phyloP scores from a whole-genome alignment of 2,888 invertebrate genomes.

The Tanypteryx hageni region DNA sequence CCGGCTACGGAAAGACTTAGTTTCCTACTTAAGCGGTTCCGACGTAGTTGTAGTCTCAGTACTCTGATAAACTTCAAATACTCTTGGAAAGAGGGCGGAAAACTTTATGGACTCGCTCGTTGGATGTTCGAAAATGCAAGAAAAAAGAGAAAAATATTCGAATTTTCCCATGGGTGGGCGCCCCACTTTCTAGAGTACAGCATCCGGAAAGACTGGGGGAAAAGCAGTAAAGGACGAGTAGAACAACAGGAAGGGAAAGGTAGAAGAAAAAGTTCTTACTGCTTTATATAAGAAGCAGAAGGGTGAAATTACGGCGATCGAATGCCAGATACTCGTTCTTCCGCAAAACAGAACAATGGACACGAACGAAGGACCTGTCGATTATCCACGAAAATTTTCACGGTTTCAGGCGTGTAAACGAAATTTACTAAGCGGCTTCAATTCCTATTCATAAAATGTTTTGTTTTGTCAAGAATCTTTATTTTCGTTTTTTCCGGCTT shows the following conservation, averaged over 20 bases:
- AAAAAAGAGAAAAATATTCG: conserved; percentile 24
- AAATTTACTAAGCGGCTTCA: too few relatives aligned
- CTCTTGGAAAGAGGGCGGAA: not conserved
- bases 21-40: not conserved
- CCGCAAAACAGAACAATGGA: too few relatives aligned
- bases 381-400: too few relatives aligned
- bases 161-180: not conserved
- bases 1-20: not conserved
- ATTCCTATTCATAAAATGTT: too few relatives aligned
- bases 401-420: too few relatives aligned
- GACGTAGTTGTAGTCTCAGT: not conserved
- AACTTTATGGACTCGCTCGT: not conserved
- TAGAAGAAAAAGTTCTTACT: too few relatives aligned
- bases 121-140: not conserved
- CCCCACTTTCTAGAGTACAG: not conserved
- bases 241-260: not conserved
- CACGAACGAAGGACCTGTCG: too few relatives aligned
- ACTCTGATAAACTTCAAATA: not conserved
- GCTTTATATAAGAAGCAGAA: too few relatives aligned
- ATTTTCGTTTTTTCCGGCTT: too few relatives aligned
- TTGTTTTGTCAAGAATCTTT: too few relatives aligned
- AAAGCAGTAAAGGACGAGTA: not conserved
- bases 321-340: too few relatives aligned
- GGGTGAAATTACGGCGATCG: too few relatives aligned
- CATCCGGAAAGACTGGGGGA: not conserved